Evolutionary conservation across 2,113 vertebrate genomes (phyloP), one percentile per base, ranked within the genome.

Genomic region (Phaethon lepturus): DNA sequence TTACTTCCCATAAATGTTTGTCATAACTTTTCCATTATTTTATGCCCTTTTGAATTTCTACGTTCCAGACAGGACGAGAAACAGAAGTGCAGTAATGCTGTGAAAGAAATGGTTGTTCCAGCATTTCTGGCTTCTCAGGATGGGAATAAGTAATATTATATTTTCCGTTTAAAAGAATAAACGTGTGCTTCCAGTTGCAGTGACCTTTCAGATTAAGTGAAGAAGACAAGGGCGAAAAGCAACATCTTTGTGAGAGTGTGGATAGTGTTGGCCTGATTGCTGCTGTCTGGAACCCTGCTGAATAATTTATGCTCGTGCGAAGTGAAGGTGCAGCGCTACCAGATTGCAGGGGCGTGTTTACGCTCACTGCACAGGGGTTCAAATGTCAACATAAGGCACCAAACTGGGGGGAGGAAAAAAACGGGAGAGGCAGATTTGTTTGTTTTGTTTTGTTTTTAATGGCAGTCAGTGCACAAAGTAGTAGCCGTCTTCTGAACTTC

Each of bases 151-250:
- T 49, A 71, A 19, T 74, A 38, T 44, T 95, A 20, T 60, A 59
- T 88, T 93, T 97, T 92, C 75, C 33, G 20, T 86, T 84, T 75
- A 59, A 90, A 95, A 86, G 35, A 86, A 90, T 56, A 84, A 84
- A 42, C 17, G 5, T 52, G 50, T 3, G 23, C 23, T 95, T 94
- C 55, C 72, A 83, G 55, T 71, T 52, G 40, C 52, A 68, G 33
- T 62, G 81, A 50, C 67, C 59, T 92, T 89, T 90, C 73, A 55
- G 56, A 86, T 53, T 44, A 63, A 92, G 59, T 0, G 10, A 95
- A 80, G 8, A 56, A 71, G 78, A 86, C 17, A 76, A 81, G 63
- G 88, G 29, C 60, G 71, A 74, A 97, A 89, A 67, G 28, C 49
- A 20, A 9, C 6, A 2, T 83, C 42, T 88, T 77, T 10, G 8